Evolutionary conservation across 2,797 vertebrate species (phyloP).

Genomic region (Sarcoramphus papa): DNA sequence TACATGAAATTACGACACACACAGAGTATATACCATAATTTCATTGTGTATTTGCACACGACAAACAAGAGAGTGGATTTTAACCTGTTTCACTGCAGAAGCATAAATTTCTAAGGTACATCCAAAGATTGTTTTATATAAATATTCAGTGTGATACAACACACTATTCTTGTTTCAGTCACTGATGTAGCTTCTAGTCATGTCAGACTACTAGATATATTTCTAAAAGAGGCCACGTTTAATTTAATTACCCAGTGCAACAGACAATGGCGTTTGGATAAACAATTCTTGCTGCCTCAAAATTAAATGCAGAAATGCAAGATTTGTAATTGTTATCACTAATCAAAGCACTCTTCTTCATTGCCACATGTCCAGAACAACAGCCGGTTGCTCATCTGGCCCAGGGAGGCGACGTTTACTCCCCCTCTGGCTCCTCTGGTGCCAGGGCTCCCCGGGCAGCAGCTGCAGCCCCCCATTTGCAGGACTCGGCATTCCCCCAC

Average conservation of each 20-base stretch:
- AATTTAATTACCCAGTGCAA: background rate
- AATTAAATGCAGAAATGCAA: background rate
- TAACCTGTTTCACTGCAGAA: background rate
- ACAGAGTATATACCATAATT: background rate
- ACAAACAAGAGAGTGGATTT: background rate
- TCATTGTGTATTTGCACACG: background rate
- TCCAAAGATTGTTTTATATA: background rate
- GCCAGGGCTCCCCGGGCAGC: background rate
- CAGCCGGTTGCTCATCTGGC: background rate
- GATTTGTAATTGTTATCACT: background rate
- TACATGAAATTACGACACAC: background rate
- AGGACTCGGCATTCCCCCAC: constrained; percentile 62
- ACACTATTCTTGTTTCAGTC: background rate
- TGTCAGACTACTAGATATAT: background rate
- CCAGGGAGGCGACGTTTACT: background rate
- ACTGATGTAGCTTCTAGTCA: background rate
- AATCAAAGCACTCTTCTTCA: background rate
- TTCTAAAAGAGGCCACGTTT: background rate
- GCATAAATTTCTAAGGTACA: background rate
- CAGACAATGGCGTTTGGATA: background rate
- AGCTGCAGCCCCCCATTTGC: constrained; percentile 49
- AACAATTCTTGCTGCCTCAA: background rate
- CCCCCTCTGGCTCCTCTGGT: background rate
- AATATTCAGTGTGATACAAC: background rate
- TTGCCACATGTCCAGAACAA: background rate